Percentiles rank a stretch among this genome's conserved stretches.
Conservation (phyloP, 2,888 invertebrate genomes). For the Catocala sponsa region DNA sequence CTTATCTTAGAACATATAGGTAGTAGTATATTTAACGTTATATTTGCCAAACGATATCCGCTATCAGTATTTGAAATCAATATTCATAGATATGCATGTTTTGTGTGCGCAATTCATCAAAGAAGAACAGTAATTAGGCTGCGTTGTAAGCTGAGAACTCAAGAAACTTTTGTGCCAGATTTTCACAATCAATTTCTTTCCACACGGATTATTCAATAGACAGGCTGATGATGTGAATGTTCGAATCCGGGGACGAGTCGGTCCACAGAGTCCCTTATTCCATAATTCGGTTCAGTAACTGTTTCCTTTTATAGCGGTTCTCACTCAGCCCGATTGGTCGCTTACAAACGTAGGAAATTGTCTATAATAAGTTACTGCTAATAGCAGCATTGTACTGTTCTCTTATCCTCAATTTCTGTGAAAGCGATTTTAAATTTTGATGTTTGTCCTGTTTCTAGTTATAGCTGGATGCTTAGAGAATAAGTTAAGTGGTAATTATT, state of each 20-base stretch:
- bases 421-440: constrained; percentile 71
- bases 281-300: constrained; percentile 70
- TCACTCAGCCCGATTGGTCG: constrained; percentile 82
- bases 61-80: background rate
- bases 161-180: background rate
- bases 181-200: constrained; percentile 7
- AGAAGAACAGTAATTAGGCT: too few species aligned
- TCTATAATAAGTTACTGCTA: constrained; percentile 77
- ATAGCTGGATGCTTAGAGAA: constrained; percentile 42
- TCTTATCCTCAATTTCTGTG: constrained; percentile 66
- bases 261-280: constrained; percentile 58
- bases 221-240: constrained; percentile 30
- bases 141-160: too few species aligned
- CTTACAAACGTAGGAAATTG: constrained; percentile 75
- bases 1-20: constrained; percentile 13
- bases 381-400: constrained; percentile 70
- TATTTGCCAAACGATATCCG: background rate
- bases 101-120: too few species aligned
- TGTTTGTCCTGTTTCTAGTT: constrained; percentile 55
- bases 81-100: too few species aligned
- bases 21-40: constrained; percentile 5
- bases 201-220: constrained; percentile 30
- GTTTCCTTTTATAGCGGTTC: constrained; percentile 77
- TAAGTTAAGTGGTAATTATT: constrained; percentile 41
- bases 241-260: constrained; percentile 51